These are phyloP conservation scores for Bombus affinis DNA, from an alignment of 1,140 invertebrate species.

Conservation along the genomic window DNA sequence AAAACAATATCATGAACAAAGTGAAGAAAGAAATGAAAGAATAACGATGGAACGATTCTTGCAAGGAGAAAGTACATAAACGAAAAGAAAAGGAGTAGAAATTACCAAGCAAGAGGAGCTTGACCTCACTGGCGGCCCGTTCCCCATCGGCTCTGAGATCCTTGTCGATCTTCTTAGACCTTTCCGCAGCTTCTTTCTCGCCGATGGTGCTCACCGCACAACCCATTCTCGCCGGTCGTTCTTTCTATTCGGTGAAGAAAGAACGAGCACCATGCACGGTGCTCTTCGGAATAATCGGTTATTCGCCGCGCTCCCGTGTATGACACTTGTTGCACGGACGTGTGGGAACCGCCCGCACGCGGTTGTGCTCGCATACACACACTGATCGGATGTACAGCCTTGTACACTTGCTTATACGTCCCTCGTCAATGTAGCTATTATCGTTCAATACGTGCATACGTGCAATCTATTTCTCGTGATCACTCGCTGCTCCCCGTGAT, in stretches of 20 bases:
- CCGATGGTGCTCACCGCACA: slow-evolving; percentile 90
- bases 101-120: slow-evolving; percentile 92
- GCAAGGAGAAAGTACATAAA: background rate
- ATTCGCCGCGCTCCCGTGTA: slow-evolving; percentile 24
- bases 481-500: slow-evolving; percentile 8
- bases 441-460: slow-evolving; percentile 24
- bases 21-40: background rate
- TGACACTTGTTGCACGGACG: slow-evolving; percentile 80
- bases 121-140: slow-evolving; percentile 93
- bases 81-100: slow-evolving; percentile 48
- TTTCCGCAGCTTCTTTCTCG: slow-evolving; percentile 91
- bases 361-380: slow-evolving; percentile 64
- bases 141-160: slow-evolving; percentile 92
- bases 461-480: slow-evolving; percentile 11
- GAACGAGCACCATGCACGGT: slow-evolving; percentile 54
- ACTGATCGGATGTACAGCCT: slow-evolving; percentile 31
- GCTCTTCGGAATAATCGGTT: slow-evolving; percentile 18
- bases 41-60: background rate
- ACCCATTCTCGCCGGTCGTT: slow-evolving; percentile 85
- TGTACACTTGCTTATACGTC: slow-evolving; percentile 6
- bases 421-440: slow-evolving; percentile 1
- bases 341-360: slow-evolving; percentile 78
- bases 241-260: slow-evolving; percentile 19
- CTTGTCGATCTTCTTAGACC: slow-evolving; percentile 95
- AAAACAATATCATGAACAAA: background rate